These are phyloP conservation scores for Sander vitreus DNA, from an alignment of 2,113 vertebrate genomes.

Conservation along the genomic window DNA sequence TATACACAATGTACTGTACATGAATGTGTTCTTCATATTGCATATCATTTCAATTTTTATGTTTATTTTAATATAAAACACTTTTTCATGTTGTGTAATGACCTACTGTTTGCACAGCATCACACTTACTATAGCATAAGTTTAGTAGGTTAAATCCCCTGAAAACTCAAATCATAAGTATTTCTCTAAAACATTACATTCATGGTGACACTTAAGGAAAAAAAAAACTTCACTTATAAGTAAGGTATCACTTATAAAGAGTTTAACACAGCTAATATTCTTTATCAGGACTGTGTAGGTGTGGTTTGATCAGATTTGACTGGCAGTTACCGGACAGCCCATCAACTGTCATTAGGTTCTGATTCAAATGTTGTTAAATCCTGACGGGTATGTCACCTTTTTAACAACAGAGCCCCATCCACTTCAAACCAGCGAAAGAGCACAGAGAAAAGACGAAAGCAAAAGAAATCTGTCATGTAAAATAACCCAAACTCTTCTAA, in stretches of 20 bases:
- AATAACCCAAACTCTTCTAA: neutral
- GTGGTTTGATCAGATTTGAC: constrained; percentile 1
- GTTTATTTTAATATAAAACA: neutral
- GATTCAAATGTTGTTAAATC: neutral
- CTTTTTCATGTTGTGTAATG: neutral
- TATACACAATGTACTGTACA: too few species aligned
- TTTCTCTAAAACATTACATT: too few species aligned
- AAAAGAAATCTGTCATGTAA: neutral
- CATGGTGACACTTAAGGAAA: too few species aligned
- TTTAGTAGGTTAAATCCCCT: neutral
- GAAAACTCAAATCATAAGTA: too few species aligned
- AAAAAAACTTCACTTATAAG: too few species aligned
- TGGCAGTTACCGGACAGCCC: neutral
- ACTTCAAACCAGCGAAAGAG: too few species aligned
- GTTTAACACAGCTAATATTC: neutral
- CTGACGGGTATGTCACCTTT: constrained; percentile 18
- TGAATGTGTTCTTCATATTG: neutral
- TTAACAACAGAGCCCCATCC: neutral
- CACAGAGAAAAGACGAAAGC: too few species aligned
- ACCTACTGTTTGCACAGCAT: neutral
- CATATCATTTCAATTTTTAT: neutral
- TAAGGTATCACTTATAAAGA: neutral
- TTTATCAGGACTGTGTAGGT: neutral
- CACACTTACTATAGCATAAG: neutral
- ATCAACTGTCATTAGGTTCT: constrained; percentile 15